Conservation (phyloP, 2,888 invertebrate species). For the Zygogramma bicolorata region DNA sequence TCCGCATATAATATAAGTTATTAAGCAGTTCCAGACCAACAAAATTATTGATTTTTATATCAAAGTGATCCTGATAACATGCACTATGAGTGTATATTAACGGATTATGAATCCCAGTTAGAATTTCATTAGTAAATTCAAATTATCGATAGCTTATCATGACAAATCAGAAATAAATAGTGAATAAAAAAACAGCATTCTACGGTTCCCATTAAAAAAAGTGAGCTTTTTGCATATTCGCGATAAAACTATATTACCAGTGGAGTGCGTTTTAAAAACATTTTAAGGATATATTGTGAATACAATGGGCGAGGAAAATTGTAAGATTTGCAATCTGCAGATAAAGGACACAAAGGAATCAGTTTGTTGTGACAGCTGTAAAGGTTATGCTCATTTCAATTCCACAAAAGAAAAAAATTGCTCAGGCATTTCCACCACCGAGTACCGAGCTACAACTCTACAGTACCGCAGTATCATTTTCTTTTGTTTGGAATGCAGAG, state of each 20-base stretch:
- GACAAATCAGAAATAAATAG: background rate
- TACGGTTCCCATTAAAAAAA: constrained; percentile 6
- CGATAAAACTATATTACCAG: constrained; percentile 5
- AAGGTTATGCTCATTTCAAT: constrained; percentile 10
- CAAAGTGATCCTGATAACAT: constrained; percentile 7
- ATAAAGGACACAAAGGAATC: background rate
- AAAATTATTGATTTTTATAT: constrained; percentile 5
- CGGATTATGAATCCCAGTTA: background rate
- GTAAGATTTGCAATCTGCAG: constrained; percentile 11
- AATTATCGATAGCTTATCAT: background rate
- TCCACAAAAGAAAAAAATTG: constrained; percentile 13
- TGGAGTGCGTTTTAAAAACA: background rate
- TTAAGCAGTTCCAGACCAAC: constrained; percentile 7
- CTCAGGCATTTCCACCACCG: constrained; percentile 6
- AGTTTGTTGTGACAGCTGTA: too few species aligned
- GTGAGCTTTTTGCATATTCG: background rate
- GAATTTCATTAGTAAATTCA: constrained; percentile 5
- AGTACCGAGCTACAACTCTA: too few species aligned
- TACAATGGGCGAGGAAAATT: background rate
- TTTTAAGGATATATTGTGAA: background rate
- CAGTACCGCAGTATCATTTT: too few species aligned
- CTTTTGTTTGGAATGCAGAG: too few species aligned
- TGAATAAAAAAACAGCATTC: constrained; percentile 3
- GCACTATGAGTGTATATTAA: background rate
- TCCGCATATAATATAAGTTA: constrained; percentile 6